Conservation (phyloP, 2,797 vertebrate genomes). For the Sebastes reedi region DNA sequence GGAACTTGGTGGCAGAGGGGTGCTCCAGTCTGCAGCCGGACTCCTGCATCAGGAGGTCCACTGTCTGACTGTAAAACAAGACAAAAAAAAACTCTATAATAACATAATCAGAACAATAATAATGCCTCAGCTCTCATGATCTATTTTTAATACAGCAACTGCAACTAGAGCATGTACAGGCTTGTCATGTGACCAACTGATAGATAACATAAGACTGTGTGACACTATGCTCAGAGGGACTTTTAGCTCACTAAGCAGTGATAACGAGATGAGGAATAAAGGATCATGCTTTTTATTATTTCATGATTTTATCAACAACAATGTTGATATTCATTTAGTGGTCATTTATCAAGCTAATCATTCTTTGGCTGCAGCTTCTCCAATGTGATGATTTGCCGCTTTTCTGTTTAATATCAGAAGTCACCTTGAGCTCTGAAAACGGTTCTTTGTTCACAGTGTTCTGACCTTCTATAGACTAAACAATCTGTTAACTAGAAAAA, state of each 20-base stretch:
- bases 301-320: too few species aligned
- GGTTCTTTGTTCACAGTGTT: too few species aligned
- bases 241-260: too few species aligned
- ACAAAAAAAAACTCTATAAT: neutral
- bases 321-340: too few species aligned
- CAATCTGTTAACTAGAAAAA: too few species aligned
- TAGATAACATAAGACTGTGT: neutral
- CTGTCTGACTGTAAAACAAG: slow-evolving; percentile 89
- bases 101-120: neutral
- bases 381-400: too few species aligned
- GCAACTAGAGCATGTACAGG: neutral
- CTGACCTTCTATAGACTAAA: too few species aligned
- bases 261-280: neutral
- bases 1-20: slow-evolving; percentile 97
- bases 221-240: neutral
- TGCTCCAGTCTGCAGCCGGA: slow-evolving; percentile 98
- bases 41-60: slow-evolving; percentile 99
- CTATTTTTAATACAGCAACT: neutral
- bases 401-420: too few species aligned
- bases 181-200: neutral
- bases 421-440: too few species aligned
- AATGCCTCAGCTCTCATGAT: neutral
- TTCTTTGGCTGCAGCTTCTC: too few species aligned
- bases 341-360: too few species aligned
- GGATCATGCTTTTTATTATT: neutral